Evolutionary conservation across 2,888 invertebrate species (phyloP).

Genomic region (Amblyjoppa fuscipennis): DNA sequence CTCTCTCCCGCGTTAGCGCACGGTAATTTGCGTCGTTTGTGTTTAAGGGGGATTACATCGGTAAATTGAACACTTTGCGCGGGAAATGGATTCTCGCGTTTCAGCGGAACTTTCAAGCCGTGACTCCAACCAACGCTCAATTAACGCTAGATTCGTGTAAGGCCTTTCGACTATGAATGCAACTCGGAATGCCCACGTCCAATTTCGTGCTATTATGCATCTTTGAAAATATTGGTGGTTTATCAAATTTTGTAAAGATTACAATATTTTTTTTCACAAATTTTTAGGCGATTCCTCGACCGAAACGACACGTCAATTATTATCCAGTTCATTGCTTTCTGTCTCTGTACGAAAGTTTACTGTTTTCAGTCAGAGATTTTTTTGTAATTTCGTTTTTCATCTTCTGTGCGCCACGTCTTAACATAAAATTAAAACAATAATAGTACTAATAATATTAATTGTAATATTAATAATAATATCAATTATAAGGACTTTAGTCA

Average conservation of each 20-base stretch:
- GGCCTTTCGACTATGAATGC: neutral
- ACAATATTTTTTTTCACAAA: neutral
- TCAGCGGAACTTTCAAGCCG: neutral
- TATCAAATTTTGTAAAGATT: neutral
- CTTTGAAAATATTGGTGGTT: neutral
- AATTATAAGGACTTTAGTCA: too few relatives aligned
- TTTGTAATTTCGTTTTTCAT: neutral
- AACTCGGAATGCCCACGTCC: neutral
- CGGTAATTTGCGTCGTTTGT: neutral
- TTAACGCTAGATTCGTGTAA: neutral
- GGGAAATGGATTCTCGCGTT: constrained; percentile 3
- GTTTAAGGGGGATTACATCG: neutral
- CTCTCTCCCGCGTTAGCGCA: constrained; percentile 2
- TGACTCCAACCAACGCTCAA: neutral
- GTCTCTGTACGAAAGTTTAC: neutral
- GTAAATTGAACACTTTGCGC: constrained; percentile 9
- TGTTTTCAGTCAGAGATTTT: neutral
- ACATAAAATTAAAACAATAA: too few relatives aligned
- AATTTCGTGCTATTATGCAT: neutral
- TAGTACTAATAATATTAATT: too few relatives aligned
- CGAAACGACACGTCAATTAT: too few relatives aligned
- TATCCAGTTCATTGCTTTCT: neutral
- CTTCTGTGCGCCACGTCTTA: too few relatives aligned
- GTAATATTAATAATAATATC: too few relatives aligned
- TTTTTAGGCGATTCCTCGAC: neutral